Percentiles rank a stretch among this genome's conserved stretches.
These are phyloP conservation scores for Drosophila leonis DNA, from an alignment of 2,888 invertebrate genomes.

Conservation along the genomic window DNA sequence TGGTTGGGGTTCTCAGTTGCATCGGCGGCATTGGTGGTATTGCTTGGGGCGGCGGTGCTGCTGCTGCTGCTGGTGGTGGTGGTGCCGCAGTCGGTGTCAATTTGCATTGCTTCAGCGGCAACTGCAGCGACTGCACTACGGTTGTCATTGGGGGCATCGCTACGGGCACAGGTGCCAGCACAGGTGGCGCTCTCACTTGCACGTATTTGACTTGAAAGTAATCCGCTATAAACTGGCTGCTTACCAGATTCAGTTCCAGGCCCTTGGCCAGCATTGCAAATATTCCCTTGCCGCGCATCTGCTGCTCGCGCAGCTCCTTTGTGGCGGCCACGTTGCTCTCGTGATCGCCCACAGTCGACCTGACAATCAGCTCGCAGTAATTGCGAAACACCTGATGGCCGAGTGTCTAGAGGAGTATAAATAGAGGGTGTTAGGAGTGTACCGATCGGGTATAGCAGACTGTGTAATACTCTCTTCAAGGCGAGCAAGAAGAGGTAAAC, in stretches of 20 bases:
- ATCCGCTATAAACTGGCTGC: conserved; percentile 6
- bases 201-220: conserved; percentile 24
- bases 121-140: neutral
- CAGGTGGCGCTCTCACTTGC: neutral
- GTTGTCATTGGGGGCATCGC: too few relatives aligned
- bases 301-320: conserved; percentile 27
- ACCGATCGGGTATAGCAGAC: neutral
- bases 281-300: conserved; percentile 31
- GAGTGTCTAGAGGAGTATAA: conserved; percentile 27
- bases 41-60: too few relatives aligned
- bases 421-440: neutral
- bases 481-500: neutral
- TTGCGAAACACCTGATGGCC: conserved; percentile 37
- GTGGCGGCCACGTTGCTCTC: neutral
- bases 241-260: conserved; percentile 11
- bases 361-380: conserved; percentile 7
- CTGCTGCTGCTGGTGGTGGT: neutral
- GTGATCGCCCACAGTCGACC: conserved; percentile 2
- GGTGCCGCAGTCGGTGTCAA: neutral
- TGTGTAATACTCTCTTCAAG: neutral
- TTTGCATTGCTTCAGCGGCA: neutral
- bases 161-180: neutral
- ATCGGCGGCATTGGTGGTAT: neutral
- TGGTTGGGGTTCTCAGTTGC: neutral
- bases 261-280: conserved; percentile 28